These are phyloP conservation scores for Vulpes lagopus DNA, from an alignment of 2,113 vertebrate genomes.

Conservation along the genomic window DNA sequence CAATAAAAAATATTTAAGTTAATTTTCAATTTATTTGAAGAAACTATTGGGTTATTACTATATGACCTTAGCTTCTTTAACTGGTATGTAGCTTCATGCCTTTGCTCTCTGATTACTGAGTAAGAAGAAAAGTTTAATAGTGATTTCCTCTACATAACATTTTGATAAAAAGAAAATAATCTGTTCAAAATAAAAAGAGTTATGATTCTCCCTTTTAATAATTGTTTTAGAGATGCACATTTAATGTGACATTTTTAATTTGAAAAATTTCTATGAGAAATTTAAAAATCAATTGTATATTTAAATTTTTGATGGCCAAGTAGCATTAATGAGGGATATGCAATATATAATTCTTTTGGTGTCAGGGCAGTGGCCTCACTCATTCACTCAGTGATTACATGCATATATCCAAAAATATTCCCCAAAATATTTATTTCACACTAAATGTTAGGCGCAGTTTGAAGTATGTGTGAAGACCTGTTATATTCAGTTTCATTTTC, in stretches of 20 bases:
- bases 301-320: neutral
- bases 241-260: neutral
- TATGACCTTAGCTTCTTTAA: slow-evolving; percentile 16
- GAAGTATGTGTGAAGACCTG: neutral
- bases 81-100: neutral
- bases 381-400: neutral
- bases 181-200: slow-evolving; percentile 11
- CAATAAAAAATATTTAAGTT: slow-evolving; percentile 59
- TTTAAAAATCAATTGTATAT: neutral
- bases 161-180: slow-evolving; percentile 33
- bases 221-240: neutral
- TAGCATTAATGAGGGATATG: neutral
- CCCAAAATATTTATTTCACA: neutral
- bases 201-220: neutral
- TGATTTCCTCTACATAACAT: slow-evolving; percentile 3
- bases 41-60: slow-evolving; percentile 25
- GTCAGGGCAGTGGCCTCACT: neutral
- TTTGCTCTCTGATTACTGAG: neutral
- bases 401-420: neutral
- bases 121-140: slow-evolving; percentile 39
- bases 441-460: neutral
- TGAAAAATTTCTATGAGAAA: slow-evolving; percentile 2
- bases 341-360: neutral
- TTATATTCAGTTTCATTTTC: slow-evolving; percentile 6
- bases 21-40: slow-evolving; percentile 54